Conservation (phyloP, 1,140 invertebrate species). For the Tetramorium simillimum region DNA sequence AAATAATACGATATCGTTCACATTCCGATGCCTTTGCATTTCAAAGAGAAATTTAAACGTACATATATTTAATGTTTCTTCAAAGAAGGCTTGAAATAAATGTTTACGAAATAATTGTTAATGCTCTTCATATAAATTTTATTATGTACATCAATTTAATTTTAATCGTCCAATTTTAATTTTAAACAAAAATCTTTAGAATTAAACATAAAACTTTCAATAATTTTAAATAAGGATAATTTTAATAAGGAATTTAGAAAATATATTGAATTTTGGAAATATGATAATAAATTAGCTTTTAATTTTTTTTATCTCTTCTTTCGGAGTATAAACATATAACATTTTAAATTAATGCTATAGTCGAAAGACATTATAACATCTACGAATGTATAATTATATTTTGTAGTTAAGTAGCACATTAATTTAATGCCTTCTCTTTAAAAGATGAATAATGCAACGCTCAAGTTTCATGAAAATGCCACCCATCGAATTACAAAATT, state of each 20-base stretch:
- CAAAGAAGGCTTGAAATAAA: background rate
- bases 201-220: background rate
- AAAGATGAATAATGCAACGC: background rate
- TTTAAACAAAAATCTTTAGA: background rate
- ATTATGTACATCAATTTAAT: background rate
- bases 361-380: background rate
- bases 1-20: conserved; percentile 3
- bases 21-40: background rate
- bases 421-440: background rate
- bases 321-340: background rate
- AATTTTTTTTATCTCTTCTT: background rate
- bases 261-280: background rate
- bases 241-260: background rate
- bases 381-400: background rate
- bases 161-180: background rate
- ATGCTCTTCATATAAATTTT: background rate
- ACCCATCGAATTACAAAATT: conserved; percentile 3
- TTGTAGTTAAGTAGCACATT: background rate
- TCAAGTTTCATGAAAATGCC: conserved; percentile 9
- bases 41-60: background rate
- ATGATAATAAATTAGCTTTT: background rate
- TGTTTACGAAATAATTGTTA: conserved; percentile 1
- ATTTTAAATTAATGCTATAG: background rate
- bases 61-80: background rate
- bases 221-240: background rate